phyloP scores from a whole-genome alignment of 2,888 invertebrate species.

The Clitarchus hookeri region DNA sequence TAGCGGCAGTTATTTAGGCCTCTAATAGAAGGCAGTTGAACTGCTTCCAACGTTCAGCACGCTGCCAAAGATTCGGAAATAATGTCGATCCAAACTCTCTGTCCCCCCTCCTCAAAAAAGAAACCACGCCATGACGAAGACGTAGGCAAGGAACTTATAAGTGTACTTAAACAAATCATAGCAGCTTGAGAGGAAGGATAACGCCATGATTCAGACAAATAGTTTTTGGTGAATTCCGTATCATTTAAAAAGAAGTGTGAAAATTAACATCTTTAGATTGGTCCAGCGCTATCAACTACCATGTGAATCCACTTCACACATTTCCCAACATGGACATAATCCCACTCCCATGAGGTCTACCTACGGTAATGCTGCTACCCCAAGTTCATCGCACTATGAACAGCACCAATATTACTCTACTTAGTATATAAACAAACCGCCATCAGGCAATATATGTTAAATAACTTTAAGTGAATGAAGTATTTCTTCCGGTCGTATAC shows the following conservation, averaged over 20 bases:
- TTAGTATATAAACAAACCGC: too few relatives aligned
- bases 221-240: neutral
- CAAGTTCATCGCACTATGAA: too few relatives aligned
- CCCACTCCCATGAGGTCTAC: neutral
- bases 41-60: conserved; percentile 5
- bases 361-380: too few relatives aligned
- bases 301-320: neutral
- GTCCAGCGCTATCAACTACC: conserved; percentile 18
- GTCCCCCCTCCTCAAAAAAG: neutral
- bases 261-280: neutral
- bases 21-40: neutral
- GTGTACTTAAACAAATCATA: neutral
- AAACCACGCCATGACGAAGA: neutral
- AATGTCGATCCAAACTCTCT: neutral
- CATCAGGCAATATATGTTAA: neutral
- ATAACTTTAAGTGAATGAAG: conserved; percentile 12
- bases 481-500: conserved; percentile 10
- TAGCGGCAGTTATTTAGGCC: conserved; percentile 18
- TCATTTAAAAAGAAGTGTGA: conserved; percentile 4
- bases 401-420: too few relatives aligned
- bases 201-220: conserved; percentile 17
- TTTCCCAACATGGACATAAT: neutral
- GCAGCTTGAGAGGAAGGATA: neutral
- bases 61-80: neutral
- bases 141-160: neutral